These are phyloP conservation scores for Acanthosepion esculentum DNA, from an alignment of 2,888 invertebrate genomes.

Conservation along the genomic window DNA sequence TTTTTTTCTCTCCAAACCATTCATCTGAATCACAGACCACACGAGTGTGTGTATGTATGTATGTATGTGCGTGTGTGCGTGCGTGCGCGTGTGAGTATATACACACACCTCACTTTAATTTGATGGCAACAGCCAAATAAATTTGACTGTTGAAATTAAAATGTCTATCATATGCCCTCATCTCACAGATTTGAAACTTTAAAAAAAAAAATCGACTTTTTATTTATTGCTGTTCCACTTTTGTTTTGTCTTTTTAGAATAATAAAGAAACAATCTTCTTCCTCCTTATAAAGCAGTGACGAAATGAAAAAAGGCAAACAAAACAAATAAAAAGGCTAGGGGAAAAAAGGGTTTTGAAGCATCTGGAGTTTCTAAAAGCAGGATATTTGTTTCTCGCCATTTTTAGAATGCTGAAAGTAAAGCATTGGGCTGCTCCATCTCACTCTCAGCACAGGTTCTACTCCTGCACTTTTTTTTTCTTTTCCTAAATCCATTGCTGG, in stretches of 20 bases:
- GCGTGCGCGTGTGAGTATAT: not conserved
- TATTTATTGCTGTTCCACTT: not conserved
- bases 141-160: not conserved
- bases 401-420: not conserved
- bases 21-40: not conserved
- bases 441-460: too few relatives aligned
- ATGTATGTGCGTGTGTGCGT: not conserved
- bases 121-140: not conserved
- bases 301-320: not conserved
- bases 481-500: too few relatives aligned
- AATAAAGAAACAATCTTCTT: not conserved
- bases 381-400: not conserved
- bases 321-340: not conserved
- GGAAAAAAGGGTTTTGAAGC: not conserved
- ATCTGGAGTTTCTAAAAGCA: not conserved
- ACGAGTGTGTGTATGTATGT: not conserved
- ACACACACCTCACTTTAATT: not conserved
- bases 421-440: too few relatives aligned
- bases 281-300: not conserved
- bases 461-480: too few relatives aligned
- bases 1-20: not conserved
- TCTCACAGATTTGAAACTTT: not conserved
- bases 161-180: not conserved
- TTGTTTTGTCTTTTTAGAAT: not conserved
- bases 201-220: not conserved